Percentiles rank a stretch among this genome's conserved stretches.
These are phyloP conservation scores for Ectemnius cavifrons DNA, from an alignment of 2,888 invertebrate genomes.

Conservation along the genomic window DNA sequence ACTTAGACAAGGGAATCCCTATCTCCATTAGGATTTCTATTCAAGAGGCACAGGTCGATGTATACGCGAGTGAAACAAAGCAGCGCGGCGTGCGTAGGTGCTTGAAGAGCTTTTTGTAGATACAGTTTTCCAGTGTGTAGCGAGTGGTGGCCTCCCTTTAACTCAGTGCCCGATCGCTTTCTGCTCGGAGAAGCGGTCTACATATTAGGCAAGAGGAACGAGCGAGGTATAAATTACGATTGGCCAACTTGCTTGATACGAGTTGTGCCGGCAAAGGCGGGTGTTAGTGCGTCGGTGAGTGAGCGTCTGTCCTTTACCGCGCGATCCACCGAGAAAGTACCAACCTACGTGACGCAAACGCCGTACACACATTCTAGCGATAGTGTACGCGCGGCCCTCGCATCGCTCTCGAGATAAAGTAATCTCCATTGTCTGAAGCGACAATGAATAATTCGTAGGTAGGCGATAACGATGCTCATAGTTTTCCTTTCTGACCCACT, in stretches of 20 bases:
- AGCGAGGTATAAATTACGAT: slow-evolving; percentile 68
- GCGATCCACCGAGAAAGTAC: slow-evolving; percentile 55
- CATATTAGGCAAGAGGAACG: slow-evolving; percentile 63
- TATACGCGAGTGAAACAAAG: neutral
- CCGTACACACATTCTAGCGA: slow-evolving; percentile 10
- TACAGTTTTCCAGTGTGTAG: neutral
- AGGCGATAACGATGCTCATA: slow-evolving; percentile 52
- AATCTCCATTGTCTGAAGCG: slow-evolving; percentile 66
- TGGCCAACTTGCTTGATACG: slow-evolving; percentile 59
- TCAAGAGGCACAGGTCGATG: no score
- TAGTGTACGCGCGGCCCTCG: slow-evolving; percentile 21
- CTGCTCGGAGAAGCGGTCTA: slow-evolving; percentile 32
- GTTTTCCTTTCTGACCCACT: slow-evolving; percentile 18
- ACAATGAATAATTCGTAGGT: slow-evolving; percentile 64
- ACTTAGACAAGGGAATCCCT: no score
- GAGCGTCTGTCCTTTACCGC: slow-evolving; percentile 45
- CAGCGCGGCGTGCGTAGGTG: neutral
- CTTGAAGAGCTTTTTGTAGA: neutral
- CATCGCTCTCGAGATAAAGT: slow-evolving; percentile 55
- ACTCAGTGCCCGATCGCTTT: neutral
- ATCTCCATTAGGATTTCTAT: no score
- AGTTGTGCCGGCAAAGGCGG: slow-evolving; percentile 11
- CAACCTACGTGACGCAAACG: slow-evolving; percentile 47
- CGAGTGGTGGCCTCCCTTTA: slow-evolving; percentile 2
- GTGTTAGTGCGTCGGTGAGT: no score